These are phyloP conservation scores for Netelia fuscicornis DNA, from an alignment of 2,888 invertebrate genomes.

Conservation along the genomic window DNA sequence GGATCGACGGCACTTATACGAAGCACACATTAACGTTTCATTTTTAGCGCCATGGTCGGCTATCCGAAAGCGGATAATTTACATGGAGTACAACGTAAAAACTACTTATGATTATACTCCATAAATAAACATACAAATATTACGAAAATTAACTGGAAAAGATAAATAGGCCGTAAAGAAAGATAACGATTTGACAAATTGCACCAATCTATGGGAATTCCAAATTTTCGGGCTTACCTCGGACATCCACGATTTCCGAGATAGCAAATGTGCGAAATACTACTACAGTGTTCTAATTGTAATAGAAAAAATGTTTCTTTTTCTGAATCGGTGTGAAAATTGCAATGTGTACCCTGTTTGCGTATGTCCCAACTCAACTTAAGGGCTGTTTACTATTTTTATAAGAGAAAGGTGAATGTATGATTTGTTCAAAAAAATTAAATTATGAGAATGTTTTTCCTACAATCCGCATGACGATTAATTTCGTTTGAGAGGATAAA, in stretches of 20 bases:
- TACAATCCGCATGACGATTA: conserved; percentile 26
- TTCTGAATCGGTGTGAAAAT: conserved; percentile 34
- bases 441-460: conserved; percentile 66
- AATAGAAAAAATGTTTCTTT: conserved; percentile 67
- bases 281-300: conserved; percentile 67
- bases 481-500: conserved; percentile 52
- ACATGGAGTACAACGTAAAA: conserved; percentile 34
- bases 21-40: conserved; percentile 67
- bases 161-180: conserved; percentile 4
- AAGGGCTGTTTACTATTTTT: conserved; percentile 83
- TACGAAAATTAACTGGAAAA: neutral
- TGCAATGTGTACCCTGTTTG: conserved; percentile 75
- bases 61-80: conserved; percentile 28
- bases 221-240: conserved; percentile 1
- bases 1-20: conserved; percentile 57
- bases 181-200: conserved; percentile 1
- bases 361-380: conserved; percentile 73
- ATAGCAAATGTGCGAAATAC: conserved; percentile 41
- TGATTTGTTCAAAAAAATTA: conserved; percentile 75
- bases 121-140: neutral
- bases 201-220: neutral
- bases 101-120: conserved; percentile 9
- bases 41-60: conserved; percentile 48
- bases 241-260: conserved; percentile 12
- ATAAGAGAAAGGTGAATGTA: conserved; percentile 82